Conservation (phyloP, 2,113 vertebrate genomes). For the Ondatra zibethicus region DNA sequence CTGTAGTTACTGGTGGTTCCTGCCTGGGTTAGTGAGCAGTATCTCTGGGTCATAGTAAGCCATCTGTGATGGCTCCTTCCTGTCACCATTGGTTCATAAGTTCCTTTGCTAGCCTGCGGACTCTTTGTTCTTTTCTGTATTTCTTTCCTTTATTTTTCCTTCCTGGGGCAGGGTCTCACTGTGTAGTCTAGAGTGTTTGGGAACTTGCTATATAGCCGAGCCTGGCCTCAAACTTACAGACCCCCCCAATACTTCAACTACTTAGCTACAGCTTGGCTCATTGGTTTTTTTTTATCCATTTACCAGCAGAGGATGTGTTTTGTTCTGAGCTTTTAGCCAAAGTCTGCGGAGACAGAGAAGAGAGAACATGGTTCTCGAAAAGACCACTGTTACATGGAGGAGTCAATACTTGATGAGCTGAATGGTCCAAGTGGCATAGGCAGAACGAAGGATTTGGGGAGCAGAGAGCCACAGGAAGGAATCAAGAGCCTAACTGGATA, state of each 20-base stretch:
- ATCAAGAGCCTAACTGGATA: slow-evolving; percentile 8
- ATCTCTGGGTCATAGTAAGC: neutral
- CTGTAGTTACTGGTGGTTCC: neutral
- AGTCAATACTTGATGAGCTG: neutral
- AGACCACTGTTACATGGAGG: neutral
- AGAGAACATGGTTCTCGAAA: neutral
- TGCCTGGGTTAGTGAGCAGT: neutral
- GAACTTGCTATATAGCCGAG: too few species aligned
- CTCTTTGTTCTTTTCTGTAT: neutral
- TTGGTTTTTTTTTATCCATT: slow-evolving; percentile 27
- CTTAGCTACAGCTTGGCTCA: neutral
- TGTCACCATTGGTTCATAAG: neutral
- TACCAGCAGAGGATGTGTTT: slow-evolving; percentile 23
- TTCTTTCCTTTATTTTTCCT: neutral
- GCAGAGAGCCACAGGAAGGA: neutral
- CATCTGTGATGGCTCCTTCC: neutral
- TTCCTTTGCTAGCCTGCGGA: neutral
- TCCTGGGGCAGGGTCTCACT: neutral
- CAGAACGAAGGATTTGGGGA: neutral
- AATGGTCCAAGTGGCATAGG: neutral
- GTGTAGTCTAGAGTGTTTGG: too few species aligned
- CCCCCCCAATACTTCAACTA: too few species aligned
- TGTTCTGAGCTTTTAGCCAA: neutral
- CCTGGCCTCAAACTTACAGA: neutral
- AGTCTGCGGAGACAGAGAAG: neutral